Percentiles rank a stretch among this genome's conserved stretches.
Conservation (phyloP, 2,797 vertebrate genomes). For the Rhodeus uyekii region DNA sequence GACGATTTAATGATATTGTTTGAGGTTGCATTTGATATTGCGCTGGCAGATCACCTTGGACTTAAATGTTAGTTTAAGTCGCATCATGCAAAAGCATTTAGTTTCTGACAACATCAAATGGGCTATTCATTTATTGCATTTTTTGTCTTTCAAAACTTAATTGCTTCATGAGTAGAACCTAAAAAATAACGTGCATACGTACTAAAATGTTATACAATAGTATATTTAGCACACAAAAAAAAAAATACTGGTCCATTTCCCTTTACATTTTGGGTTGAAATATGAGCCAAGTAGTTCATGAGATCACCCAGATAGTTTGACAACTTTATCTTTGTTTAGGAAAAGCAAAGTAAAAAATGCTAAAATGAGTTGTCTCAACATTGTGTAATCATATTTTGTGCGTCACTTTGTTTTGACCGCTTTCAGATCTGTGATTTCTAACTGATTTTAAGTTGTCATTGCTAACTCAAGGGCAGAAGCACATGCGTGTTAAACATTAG, state of each 20-base stretch:
- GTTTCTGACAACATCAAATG: not conserved
- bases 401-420: not conserved
- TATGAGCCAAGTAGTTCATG: not conserved
- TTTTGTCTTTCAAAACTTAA: too few species aligned
- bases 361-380: not conserved
- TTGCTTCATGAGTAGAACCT: too few species aligned
- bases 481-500: slow-evolving; percentile 40
- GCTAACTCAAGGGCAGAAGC: slow-evolving; percentile 20
- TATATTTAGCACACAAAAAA: not conserved
- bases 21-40: not conserved
- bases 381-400: slow-evolving; percentile 12
- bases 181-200: too few species aligned
- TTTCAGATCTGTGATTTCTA: not conserved
- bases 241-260: not conserved
- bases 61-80: too few species aligned
- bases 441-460: not conserved
- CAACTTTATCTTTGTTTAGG: not conserved
- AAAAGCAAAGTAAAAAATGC: not conserved
- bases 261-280: not conserved
- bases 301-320: not conserved
- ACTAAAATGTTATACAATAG: not conserved
- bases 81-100: not conserved
- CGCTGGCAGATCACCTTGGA: too few species aligned
- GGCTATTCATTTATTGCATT: not conserved
- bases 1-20: not conserved